These are phyloP conservation scores for Latrodectus elegans DNA, from an alignment of 2,888 invertebrate species.

Conservation along the genomic window DNA sequence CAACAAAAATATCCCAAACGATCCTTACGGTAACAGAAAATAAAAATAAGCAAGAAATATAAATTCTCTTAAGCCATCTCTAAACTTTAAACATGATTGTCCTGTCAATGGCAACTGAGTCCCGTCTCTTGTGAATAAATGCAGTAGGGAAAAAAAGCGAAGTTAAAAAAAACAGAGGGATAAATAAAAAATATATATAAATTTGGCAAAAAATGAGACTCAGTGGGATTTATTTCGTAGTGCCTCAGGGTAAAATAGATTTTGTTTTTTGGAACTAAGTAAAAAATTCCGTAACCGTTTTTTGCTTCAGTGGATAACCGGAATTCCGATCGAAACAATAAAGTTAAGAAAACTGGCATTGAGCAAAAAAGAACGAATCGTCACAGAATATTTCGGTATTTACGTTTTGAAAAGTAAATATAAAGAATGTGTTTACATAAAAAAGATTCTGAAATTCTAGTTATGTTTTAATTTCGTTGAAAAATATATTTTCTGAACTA, in stretches of 20 bases:
- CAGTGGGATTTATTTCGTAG: conserved; percentile 32
- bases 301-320: conserved; percentile 24
- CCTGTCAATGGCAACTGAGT: conserved; percentile 43
- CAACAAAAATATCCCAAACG: conserved; percentile 41
- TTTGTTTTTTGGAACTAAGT: conserved; percentile 29
- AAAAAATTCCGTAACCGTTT: conserved; percentile 32
- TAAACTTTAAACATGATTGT: conserved; percentile 48
- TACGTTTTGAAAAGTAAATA: no score
- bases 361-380: no score
- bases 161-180: conserved; percentile 15
- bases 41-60: conserved; percentile 10
- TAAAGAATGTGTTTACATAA: no score
- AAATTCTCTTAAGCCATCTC: conserved; percentile 44
- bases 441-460: no score
- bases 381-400: no score
- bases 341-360: conserved; percentile 20
- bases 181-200: no score
- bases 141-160: background rate
- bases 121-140: conserved; percentile 23
- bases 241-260: conserved; percentile 44
- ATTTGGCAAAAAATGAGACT: background rate
- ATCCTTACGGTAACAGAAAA: background rate
- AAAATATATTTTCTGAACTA: no score
- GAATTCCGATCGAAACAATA: conserved; percentile 39
- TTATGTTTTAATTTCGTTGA: no score